phyloP scores from a whole-genome alignment of 2,797 vertebrate species.

The Peromyscus eremicus region DNA sequence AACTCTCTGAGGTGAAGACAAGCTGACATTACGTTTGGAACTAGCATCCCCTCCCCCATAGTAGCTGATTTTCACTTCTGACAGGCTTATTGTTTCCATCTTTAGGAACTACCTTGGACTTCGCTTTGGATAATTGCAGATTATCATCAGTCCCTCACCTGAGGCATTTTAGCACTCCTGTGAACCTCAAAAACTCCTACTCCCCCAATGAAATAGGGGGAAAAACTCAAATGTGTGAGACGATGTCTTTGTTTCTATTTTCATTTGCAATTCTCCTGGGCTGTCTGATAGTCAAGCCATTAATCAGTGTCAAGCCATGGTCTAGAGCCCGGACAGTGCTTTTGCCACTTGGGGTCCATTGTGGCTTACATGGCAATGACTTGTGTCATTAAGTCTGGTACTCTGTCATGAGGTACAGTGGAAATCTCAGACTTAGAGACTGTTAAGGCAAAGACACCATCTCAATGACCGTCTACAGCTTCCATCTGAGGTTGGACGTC shows the following conservation, averaged over 20 bases:
- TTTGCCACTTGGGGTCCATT: slow-evolving; percentile 51
- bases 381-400: slow-evolving; percentile 46
- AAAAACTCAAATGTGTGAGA: slow-evolving; percentile 49
- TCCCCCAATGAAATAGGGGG: neutral
- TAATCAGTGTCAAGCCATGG: slow-evolving; percentile 79
- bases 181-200: slow-evolving; percentile 62
- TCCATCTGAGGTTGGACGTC: neutral
- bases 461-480: slow-evolving; percentile 14
- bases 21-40: slow-evolving; percentile 70
- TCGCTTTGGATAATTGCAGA: slow-evolving; percentile 70
- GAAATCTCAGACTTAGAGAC: slow-evolving; percentile 48
- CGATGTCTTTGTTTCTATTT: slow-evolving; percentile 74
- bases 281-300: slow-evolving; percentile 73
- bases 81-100: slow-evolving; percentile 81
- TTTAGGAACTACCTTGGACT: slow-evolving; percentile 72
- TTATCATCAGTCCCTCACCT: slow-evolving; percentile 74
- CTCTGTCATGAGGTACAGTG: slow-evolving; percentile 21
- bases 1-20: slow-evolving; percentile 82
- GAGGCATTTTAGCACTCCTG: slow-evolving; percentile 33
- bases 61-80: slow-evolving; percentile 79
- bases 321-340: slow-evolving; percentile 49
- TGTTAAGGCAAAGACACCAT: slow-evolving; percentile 37
- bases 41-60: slow-evolving; percentile 43
- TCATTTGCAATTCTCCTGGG: slow-evolving; percentile 68
- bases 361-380: slow-evolving; percentile 69